phyloP scores from a whole-genome alignment of 2,888 invertebrate genomes.

The Sarcophaga carnaria region DNA sequence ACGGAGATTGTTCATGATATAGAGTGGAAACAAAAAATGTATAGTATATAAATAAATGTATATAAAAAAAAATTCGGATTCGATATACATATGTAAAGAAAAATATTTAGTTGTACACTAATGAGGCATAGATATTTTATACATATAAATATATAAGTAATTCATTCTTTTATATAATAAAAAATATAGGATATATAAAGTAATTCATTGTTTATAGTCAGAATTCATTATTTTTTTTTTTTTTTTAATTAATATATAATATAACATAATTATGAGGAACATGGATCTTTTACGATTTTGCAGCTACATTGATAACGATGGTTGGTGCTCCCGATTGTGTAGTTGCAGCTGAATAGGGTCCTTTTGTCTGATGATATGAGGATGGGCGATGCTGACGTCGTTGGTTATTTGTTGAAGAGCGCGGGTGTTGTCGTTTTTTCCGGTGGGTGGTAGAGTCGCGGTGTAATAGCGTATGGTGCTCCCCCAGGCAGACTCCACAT shows the following conservation, averaged over 20 bases:
- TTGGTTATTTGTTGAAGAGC: not conserved
- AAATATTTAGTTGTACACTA: not conserved
- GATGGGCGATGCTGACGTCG: not conserved
- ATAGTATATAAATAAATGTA: too few species aligned
- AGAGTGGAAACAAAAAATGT: too few species aligned
- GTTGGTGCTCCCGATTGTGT: not conserved
- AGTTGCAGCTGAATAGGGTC: not conserved
- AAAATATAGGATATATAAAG: too few species aligned
- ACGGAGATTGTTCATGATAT: not conserved
- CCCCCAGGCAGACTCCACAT: not conserved
- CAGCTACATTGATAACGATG: not conserved
- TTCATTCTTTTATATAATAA: too few species aligned
- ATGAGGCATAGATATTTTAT: too few species aligned
- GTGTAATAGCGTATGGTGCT: slow-evolving; percentile 3
- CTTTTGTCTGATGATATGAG: not conserved
- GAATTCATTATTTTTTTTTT: not conserved
- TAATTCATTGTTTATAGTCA: too few species aligned
- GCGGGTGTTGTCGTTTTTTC: too few species aligned
- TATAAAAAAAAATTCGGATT: not conserved
- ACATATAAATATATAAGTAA: too few species aligned
- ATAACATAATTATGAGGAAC: too few species aligned
- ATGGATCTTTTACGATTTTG: not conserved
- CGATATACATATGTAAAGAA: not conserved
- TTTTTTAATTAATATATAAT: not conserved
- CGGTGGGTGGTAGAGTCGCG: too few species aligned